Conservation (phyloP, 1,140 invertebrate species). For the Drosophila insularis region DNA sequence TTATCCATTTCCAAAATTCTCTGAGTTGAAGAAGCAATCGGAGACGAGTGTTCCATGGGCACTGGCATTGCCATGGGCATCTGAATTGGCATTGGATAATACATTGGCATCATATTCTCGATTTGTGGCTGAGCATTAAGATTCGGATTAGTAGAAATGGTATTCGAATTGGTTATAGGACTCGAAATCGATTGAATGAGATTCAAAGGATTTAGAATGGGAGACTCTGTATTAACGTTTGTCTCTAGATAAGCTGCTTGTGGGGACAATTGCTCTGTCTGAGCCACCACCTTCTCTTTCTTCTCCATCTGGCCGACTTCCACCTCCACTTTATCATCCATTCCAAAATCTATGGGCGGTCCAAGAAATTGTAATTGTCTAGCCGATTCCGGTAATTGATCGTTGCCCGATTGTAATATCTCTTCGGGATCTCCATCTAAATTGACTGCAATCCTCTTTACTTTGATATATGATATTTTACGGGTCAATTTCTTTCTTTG, state of each 20-base stretch:
- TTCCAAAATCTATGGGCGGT: neutral
- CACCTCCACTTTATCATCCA: too few species aligned
- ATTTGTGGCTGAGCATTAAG: neutral
- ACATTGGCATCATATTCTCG: neutral
- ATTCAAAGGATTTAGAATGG: too few species aligned
- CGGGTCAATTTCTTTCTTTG: too few species aligned
- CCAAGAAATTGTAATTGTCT: slow-evolving; percentile 8
- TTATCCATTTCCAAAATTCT: neutral
- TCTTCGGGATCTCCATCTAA: neutral
- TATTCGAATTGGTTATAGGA: neutral
- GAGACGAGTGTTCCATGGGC: too few species aligned
- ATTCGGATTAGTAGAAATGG: neutral
- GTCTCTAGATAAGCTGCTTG: neutral
- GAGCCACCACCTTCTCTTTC: neutral
- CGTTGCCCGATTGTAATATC: neutral
- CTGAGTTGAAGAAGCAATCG: too few species aligned
- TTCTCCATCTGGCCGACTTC: too few species aligned
- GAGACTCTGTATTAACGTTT: too few species aligned
- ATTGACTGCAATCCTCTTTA: neutral
- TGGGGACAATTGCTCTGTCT: neutral
- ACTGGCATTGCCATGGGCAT: neutral
- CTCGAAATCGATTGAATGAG: neutral
- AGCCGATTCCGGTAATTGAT: neutral
- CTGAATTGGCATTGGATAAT: neutral
- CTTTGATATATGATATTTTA: neutral